Evolutionary conservation across 1,140 invertebrate species (phyloP).

Genomic region (Drosophila hydei): DNA sequence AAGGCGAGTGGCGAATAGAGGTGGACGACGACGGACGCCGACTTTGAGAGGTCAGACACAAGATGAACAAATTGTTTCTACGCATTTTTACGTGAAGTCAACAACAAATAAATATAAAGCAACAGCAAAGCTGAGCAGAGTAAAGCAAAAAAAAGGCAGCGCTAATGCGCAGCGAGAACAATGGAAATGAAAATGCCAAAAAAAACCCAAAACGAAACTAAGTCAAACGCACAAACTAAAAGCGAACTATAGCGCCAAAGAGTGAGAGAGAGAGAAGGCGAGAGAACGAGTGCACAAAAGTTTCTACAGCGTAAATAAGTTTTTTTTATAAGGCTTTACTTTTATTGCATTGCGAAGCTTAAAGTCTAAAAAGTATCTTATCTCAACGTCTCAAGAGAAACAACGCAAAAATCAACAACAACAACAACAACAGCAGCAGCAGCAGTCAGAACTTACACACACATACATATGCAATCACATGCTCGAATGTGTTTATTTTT

Average conservation of each 20-base stretch:
- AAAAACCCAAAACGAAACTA: constrained; percentile 43
- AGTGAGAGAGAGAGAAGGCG: background rate
- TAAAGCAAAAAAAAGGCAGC: constrained; percentile 39
- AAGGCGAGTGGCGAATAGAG: background rate
- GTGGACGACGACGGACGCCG: constrained; percentile 1
- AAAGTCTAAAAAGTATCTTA: constrained; percentile 67
- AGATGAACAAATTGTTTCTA: constrained; percentile 54
- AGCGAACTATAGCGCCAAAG: constrained; percentile 9
- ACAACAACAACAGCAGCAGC: constrained; percentile 7
- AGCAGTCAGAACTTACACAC: background rate
- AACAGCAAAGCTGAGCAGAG: background rate
- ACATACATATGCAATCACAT: constrained; percentile 8
- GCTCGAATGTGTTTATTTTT: constrained; percentile 39
- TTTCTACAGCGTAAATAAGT: constrained; percentile 60
- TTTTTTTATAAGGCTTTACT: constrained; percentile 56
- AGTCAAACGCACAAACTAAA: constrained; percentile 47
- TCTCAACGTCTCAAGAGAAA: constrained; percentile 49
- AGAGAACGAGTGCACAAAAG: constrained; percentile 35
- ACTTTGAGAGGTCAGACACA: constrained; percentile 36
- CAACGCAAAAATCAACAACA: constrained; percentile 13
- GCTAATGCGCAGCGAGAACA: constrained; percentile 42
- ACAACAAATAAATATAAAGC: constrained; percentile 26
- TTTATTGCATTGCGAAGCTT: constrained; percentile 70
- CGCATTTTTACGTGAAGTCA: constrained; percentile 48
- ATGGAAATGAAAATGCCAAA: constrained; percentile 68